phyloP scores from a whole-genome alignment of 1,140 invertebrate species.

The Protaetia brevitarsis region DNA sequence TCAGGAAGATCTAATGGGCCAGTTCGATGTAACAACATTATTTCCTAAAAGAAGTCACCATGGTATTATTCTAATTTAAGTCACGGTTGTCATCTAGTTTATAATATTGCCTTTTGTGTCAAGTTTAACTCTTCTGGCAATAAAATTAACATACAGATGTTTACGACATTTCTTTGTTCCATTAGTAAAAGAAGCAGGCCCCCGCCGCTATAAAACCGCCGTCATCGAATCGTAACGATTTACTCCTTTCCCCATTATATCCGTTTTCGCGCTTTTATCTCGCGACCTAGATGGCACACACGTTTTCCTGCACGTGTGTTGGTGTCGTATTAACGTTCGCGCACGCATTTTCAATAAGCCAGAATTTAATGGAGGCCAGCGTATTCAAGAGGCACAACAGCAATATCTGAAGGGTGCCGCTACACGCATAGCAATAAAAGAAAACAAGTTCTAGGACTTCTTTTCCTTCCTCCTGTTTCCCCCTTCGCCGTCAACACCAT shows the following conservation, averaged over 20 bases:
- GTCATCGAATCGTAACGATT: background rate
- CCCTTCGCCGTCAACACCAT: background rate
- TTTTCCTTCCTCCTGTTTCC: background rate
- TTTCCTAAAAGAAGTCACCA: too few species aligned
- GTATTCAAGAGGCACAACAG: too few species aligned
- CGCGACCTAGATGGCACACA: background rate
- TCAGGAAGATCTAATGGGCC: too few species aligned
- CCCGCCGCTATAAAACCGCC: too few species aligned
- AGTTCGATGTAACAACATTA: too few species aligned
- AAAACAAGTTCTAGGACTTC: constrained; percentile 7
- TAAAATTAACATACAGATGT: too few species aligned
- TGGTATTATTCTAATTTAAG: too few species aligned
- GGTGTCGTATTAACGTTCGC: background rate
- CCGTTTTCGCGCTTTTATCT: background rate
- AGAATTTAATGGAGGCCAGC: background rate
- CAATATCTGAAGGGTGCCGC: background rate
- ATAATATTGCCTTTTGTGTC: too few species aligned
- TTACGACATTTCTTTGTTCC: too few species aligned
- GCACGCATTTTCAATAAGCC: constrained; percentile 5
- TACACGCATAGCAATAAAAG: background rate
- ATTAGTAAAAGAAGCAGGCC: too few species aligned
- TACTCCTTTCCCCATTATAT: background rate
- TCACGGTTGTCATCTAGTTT: too few species aligned
- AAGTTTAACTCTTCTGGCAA: too few species aligned
- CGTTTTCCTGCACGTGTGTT: background rate